Evolutionary conservation across 2,888 invertebrate species (phyloP).

Genomic region (Agriotes lineatus): DNA sequence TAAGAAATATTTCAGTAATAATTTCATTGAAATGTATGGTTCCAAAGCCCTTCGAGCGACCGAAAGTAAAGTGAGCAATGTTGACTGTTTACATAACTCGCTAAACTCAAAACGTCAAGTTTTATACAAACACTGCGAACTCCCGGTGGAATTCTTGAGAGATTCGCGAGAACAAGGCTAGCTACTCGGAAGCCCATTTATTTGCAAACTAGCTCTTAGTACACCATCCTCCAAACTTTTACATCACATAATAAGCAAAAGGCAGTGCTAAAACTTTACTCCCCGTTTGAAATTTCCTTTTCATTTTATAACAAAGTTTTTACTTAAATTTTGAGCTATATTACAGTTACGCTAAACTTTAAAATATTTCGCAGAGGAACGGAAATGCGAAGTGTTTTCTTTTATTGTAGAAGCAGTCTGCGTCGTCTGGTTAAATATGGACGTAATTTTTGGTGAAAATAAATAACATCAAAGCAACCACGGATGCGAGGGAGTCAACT

Average conservation of each 20-base stretch:
- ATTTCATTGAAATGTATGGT: constrained; percentile 17
- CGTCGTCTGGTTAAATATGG: no score
- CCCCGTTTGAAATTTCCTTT: constrained; percentile 52
- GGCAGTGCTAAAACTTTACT: constrained; percentile 52
- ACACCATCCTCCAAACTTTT: constrained; percentile 54
- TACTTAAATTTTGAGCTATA: constrained; percentile 41
- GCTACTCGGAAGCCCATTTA: constrained; percentile 57
- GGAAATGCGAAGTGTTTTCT: constrained; percentile 1
- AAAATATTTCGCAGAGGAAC: constrained; percentile 31
- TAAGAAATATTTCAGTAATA: constrained; percentile 8
- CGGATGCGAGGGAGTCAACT: no score
- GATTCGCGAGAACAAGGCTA: constrained; percentile 54
- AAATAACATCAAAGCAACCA: no score
- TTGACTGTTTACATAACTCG: constrained; percentile 44
- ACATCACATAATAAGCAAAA: constrained; percentile 54
- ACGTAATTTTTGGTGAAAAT: no score
- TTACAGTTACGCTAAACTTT: constrained; percentile 35
- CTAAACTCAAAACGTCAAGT: constrained; percentile 50
- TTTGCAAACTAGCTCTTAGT: constrained; percentile 58
- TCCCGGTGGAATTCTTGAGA: constrained; percentile 51
- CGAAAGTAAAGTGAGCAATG: constrained; percentile 41
- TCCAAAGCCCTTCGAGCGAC: constrained; percentile 18
- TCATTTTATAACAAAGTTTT: constrained; percentile 44
- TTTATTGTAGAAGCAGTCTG: not conserved
- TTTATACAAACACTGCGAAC: constrained; percentile 52